phyloP scores from a whole-genome alignment of 2,113 vertebrate genomes.

The Brachyistius frenatus region DNA sequence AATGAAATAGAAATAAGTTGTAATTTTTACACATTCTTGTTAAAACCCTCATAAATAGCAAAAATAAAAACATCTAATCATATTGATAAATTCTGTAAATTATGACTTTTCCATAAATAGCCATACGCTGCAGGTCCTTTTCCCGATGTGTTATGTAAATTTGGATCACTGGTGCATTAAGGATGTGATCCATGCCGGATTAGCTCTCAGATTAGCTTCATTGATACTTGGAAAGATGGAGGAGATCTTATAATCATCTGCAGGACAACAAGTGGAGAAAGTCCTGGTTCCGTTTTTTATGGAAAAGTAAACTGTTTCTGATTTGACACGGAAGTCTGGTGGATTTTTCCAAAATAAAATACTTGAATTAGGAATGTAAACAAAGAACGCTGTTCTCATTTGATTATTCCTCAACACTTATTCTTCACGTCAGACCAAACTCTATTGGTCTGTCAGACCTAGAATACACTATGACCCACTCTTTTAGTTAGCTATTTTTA shows the following conservation, averaged over 20 bases:
- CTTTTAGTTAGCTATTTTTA: constrained; percentile 21
- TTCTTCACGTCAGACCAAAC: neutral
- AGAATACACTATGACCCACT: neutral
- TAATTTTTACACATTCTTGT: no score
- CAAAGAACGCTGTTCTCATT: no score
- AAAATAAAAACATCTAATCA: no score
- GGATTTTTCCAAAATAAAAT: neutral
- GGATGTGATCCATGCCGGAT: constrained; percentile 37
- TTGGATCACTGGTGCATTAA: constrained; percentile 11
- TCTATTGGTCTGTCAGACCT: neutral
- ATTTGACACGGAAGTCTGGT: neutral
- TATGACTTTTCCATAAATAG: neutral
- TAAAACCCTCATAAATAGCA: no score
- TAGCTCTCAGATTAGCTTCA: constrained; percentile 40
- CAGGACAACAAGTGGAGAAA: neutral
- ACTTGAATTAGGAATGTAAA: no score
- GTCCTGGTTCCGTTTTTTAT: neutral
- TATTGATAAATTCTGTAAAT: no score
- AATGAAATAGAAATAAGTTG: no score
- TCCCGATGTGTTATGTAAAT: neutral
- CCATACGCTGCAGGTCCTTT: neutral
- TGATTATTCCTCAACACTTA: neutral
- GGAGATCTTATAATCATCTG: neutral
- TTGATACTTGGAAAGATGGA: neutral
- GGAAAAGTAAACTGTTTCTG: neutral